Conservation (phyloP, 2,797 vertebrate genomes). For the Percopsis omiscomaycus region DNA sequence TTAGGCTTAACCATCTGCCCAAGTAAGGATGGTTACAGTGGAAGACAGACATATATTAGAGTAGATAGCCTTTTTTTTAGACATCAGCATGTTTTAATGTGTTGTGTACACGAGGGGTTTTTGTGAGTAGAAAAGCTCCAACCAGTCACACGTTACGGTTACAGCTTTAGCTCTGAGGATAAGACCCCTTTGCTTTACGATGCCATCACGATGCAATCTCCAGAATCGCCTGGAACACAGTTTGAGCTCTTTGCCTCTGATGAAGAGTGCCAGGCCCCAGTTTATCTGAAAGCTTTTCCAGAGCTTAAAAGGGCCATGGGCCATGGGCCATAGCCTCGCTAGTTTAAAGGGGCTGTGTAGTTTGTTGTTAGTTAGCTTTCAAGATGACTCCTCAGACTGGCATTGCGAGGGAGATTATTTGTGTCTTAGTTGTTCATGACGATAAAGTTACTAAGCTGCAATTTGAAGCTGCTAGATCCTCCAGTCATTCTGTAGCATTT, state of each 20-base stretch:
- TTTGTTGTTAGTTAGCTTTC: constrained; percentile 34
- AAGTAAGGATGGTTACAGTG: constrained; percentile 43
- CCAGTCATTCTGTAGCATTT: constrained; percentile 21
- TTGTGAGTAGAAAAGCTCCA: constrained; percentile 30
- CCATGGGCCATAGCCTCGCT: constrained; percentile 51
- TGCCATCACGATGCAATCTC: constrained; percentile 63
- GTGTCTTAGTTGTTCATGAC: constrained; percentile 30
- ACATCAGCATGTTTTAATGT: constrained; percentile 21
- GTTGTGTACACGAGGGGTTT: constrained; percentile 35
- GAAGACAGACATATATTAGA: constrained; percentile 47
- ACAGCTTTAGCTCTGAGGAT: constrained; percentile 44
- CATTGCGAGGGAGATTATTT: constrained; percentile 41
- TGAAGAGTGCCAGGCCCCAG: constrained; percentile 56
- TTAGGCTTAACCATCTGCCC: constrained; percentile 28
- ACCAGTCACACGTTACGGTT: constrained; percentile 56
- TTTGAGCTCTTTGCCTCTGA: constrained; percentile 61
- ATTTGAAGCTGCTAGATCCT: constrained; percentile 37
- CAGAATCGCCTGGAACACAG: constrained; percentile 61
- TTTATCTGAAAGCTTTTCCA: constrained; percentile 68
- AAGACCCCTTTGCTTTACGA: constrained; percentile 50
- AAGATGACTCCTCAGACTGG: constrained; percentile 42
- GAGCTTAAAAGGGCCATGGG: constrained; percentile 57
- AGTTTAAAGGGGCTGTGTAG: constrained; percentile 55
- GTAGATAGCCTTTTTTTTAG: constrained; percentile 27
- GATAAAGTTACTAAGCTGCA: constrained; percentile 41